These are phyloP conservation scores for Genyomyrus donnyi DNA, from an alignment of 2,113 vertebrate species.

Conservation along the genomic window DNA sequence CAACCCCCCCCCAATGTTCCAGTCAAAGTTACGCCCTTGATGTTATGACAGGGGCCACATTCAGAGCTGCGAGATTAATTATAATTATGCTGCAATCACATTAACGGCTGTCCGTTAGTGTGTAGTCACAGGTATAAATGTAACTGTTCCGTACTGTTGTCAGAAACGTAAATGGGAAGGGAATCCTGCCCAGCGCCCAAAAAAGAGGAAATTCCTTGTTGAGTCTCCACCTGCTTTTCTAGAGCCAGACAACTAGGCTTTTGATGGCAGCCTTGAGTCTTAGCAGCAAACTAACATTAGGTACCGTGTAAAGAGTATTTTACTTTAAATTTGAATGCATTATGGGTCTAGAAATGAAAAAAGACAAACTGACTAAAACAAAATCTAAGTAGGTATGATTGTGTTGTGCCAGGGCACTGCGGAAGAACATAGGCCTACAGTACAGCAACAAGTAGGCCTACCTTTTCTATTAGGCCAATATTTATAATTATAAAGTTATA, in stretches of 20 bases:
- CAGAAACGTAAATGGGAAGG: not conserved
- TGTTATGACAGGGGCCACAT: not conserved
- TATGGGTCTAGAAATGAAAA: not conserved
- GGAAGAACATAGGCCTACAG: not conserved
- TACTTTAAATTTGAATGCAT: not conserved
- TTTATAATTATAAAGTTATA: not conserved
- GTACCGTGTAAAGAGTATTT: not conserved
- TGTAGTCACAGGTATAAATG: not conserved
- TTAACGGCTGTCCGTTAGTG: not conserved
- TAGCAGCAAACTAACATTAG: not conserved
- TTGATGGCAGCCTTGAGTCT: not conserved
- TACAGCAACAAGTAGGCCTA: not conserved
- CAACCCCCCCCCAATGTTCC: too few relatives aligned
- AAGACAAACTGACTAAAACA: not conserved
- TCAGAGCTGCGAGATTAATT: not conserved
- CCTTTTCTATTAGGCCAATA: not conserved
- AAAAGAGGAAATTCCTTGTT: not conserved
- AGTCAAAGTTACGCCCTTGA: not conserved
- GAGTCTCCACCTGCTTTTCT: not conserved
- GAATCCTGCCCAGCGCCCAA: not conserved
- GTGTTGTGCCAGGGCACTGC: not conserved
- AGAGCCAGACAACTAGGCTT: not conserved
- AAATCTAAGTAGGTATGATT: not conserved
- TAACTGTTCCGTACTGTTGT: not conserved
- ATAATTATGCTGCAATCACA: not conserved